Percentiles rank a stretch among this genome's conserved stretches.
Evolutionary conservation across 2,888 invertebrate genomes (phyloP).

Genomic region (Priocnemis perturbator): DNA sequence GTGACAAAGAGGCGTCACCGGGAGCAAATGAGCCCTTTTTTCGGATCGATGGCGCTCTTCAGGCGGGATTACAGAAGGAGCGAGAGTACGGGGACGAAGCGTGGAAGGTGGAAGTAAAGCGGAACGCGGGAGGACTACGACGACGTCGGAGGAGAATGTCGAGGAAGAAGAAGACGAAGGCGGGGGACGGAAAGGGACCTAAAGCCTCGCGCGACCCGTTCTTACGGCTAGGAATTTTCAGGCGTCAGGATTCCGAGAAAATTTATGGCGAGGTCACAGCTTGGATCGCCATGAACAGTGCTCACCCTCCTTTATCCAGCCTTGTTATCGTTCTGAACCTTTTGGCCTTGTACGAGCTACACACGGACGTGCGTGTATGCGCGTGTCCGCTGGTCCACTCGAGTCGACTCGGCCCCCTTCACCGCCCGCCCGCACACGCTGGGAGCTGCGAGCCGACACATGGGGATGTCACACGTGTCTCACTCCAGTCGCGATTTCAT

Average conservation of each 20-base stretch:
- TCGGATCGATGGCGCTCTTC: constrained; percentile 55
- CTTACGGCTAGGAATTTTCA: constrained; percentile 60
- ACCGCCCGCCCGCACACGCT: constrained; percentile 1
- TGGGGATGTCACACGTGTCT: neutral
- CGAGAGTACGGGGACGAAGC: neutral
- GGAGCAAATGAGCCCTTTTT: constrained; percentile 55
- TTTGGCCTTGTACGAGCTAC: constrained; percentile 49
- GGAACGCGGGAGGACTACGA: neutral
- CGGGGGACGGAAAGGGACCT: constrained; percentile 25
- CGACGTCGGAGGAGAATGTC: neutral
- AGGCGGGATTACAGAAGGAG: constrained; percentile 43
- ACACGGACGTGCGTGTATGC: constrained; percentile 15
- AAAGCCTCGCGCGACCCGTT: constrained; percentile 44
- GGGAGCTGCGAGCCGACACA: neutral
- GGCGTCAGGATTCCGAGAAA: constrained; percentile 59
- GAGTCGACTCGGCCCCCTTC: neutral
- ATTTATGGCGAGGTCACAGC: constrained; percentile 70
- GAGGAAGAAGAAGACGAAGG: constrained; percentile 24
- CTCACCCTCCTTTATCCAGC: constrained; percentile 57
- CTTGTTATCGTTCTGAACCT: constrained; percentile 62
- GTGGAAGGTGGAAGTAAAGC: constrained; percentile 2
- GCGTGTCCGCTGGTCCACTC: constrained; percentile 9
- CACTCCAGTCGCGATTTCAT: constrained; percentile 21
- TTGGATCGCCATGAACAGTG: constrained; percentile 67
- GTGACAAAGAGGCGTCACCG: constrained; percentile 52